Percentiles rank a stretch among this genome's conserved stretches.
phyloP scores from a whole-genome alignment of 2,113 vertebrate genomes.

The Aphyosemion australe region DNA sequence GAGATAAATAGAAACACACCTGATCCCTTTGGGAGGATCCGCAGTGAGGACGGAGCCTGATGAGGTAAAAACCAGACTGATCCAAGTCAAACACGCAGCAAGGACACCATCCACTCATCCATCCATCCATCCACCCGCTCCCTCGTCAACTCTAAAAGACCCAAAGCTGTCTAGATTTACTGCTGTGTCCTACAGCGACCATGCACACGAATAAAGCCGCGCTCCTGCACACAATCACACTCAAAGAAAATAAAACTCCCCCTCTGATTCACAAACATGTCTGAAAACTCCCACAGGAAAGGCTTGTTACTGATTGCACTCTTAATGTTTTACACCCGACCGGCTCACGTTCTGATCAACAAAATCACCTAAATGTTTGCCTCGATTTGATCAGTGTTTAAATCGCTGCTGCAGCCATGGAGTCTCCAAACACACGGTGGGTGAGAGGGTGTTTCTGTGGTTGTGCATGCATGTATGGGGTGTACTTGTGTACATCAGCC shows the following conservation, averaged over 20 bases:
- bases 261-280: slow-evolving; percentile 1
- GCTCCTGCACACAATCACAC: slow-evolving; percentile 20
- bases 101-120: background rate
- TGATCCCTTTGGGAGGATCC: slow-evolving; percentile 49
- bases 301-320: slow-evolving; percentile 26
- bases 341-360: slow-evolving; percentile 11
- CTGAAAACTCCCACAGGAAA: slow-evolving; percentile 30
- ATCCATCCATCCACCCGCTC: background rate
- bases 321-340: slow-evolving; percentile 19
- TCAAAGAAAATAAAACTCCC: background rate
- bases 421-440: slow-evolving; percentile 23
- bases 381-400: background rate
- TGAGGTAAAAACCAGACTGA: slow-evolving; percentile 70
- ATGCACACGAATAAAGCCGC: slow-evolving; percentile 14
- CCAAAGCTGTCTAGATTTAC: slow-evolving; percentile 24
- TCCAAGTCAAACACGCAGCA: slow-evolving; percentile 35
- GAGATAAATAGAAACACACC: slow-evolving; percentile 65
- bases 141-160: slow-evolving; percentile 11
- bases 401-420: slow-evolving; percentile 33
- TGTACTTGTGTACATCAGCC: slow-evolving; percentile 43
- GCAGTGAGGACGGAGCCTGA: slow-evolving; percentile 56
- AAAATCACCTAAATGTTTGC: background rate
- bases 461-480: slow-evolving; percentile 32
- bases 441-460: slow-evolving; percentile 33
- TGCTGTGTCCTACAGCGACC: slow-evolving; percentile 6